Conservation (phyloP, 2,797 vertebrate genomes). For the Clarias pachynema region DNA sequence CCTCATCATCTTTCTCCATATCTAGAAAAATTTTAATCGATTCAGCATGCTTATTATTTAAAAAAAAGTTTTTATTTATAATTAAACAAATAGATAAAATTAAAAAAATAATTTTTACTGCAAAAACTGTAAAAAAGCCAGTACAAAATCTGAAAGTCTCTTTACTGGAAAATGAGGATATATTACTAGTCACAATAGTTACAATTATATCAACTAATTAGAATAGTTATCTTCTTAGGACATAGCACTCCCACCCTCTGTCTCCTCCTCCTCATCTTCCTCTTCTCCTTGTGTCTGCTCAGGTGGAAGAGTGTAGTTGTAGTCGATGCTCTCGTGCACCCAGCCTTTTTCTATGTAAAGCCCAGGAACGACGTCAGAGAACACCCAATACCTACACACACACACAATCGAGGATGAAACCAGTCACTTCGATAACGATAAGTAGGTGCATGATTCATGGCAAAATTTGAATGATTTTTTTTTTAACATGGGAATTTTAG, state of each 20-base stretch:
- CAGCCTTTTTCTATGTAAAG: constrained; percentile 97
- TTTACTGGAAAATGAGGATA: neutral
- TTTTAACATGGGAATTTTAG: too few relatives aligned
- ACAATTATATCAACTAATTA: neutral
- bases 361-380: constrained; percentile 94
- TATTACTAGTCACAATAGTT: too few relatives aligned
- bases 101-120: neutral
- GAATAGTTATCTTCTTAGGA: neutral
- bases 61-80: neutral
- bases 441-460: too few relatives aligned
- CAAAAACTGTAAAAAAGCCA: neutral
- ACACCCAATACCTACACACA: constrained; percentile 91
- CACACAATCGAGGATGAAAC: neutral
- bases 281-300: constrained; percentile 58
- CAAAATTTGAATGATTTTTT: too few relatives aligned
- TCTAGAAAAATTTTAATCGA: constrained; percentile 56
- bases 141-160: neutral
- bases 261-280: constrained; percentile 66
- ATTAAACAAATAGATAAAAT: neutral
- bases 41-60: neutral
- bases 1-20: constrained; percentile 79
- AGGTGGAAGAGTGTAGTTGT: constrained; percentile 84
- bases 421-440: neutral
- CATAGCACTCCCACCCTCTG: constrained; percentile 49
- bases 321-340: constrained; percentile 93